Percentiles rank a stretch among this genome's conserved stretches.
phyloP scores from a whole-genome alignment of 2,888 invertebrate species.

The Drosophila gaucha region DNA sequence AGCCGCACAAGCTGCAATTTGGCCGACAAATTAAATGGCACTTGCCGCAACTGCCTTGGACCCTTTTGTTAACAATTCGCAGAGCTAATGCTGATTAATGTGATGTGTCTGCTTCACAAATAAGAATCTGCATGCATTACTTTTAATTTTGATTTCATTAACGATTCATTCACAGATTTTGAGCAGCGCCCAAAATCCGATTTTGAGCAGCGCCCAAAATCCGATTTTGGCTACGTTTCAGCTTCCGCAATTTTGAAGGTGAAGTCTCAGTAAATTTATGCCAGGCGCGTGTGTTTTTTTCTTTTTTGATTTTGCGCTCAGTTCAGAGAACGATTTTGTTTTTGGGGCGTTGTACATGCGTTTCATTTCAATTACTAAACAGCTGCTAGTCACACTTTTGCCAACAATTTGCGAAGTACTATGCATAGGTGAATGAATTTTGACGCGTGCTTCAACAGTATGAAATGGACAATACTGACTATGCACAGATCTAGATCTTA shows the following conservation, averaged over 20 bases:
- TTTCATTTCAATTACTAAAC: constrained; percentile 52
- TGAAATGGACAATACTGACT: too few relatives aligned
- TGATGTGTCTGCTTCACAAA: constrained; percentile 11
- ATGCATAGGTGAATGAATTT: constrained; percentile 36
- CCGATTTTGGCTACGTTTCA: constrained; percentile 24
- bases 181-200: constrained; percentile 40
- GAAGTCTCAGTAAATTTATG: constrained; percentile 41
- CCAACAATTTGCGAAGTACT: constrained; percentile 3
- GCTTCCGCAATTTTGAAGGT: constrained; percentile 69
- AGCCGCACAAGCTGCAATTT: constrained; percentile 38
- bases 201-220: constrained; percentile 40
- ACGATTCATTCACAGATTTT: constrained; percentile 67
- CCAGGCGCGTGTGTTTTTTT: constrained; percentile 51
- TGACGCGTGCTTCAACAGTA: constrained; percentile 32
- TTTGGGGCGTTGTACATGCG: constrained; percentile 34
- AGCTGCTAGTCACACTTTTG: constrained; percentile 38
- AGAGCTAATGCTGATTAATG: constrained; percentile 19
- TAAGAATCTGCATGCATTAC: constrained; percentile 18
- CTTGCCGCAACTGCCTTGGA: constrained; percentile 39
- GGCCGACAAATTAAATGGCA: constrained; percentile 39
- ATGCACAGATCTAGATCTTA: too few relatives aligned
- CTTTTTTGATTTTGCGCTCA: constrained; percentile 11
- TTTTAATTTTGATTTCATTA: constrained; percentile 36
- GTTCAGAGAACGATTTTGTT: constrained; percentile 12
- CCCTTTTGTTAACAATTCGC: constrained; percentile 53